Percentiles rank a stretch among this genome's conserved stretches.
Evolutionary conservation across 1,140 invertebrate species (phyloP).

Genomic region (Bombus balteatus): DNA sequence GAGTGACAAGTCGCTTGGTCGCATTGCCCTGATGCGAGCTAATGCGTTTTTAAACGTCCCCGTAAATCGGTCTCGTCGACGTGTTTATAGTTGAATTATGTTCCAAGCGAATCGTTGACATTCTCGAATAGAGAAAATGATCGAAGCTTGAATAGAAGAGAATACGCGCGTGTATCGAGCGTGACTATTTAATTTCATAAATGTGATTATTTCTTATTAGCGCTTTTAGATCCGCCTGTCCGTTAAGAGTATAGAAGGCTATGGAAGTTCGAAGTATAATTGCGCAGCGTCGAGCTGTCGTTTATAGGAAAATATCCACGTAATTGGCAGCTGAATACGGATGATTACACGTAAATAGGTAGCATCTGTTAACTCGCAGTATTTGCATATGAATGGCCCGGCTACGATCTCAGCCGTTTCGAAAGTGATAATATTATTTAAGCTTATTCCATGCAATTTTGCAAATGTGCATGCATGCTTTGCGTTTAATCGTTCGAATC

Average conservation of each 20-base stretch:
- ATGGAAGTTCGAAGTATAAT: background rate
- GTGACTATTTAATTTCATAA: background rate
- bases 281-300: background rate
- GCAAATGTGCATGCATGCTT: background rate
- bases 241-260: background rate
- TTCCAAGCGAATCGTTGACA: no score
- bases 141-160: no score
- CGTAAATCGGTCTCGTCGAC: background rate
- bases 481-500: background rate
- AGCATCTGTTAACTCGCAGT: conserved; percentile 21
- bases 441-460: conserved; percentile 4
- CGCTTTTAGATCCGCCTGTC: background rate
- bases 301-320: conserved; percentile 13
- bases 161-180: no score
- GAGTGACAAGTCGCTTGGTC: conserved; percentile 5
- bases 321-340: conserved; percentile 35
- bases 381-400: conserved; percentile 30
- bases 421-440: conserved; percentile 23
- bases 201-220: background rate
- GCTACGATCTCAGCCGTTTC: conserved; percentile 11
- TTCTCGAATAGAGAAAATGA: no score
- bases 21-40: background rate
- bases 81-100: background rate
- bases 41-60: background rate
- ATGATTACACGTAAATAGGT: conserved; percentile 31